Percentiles rank a stretch among this genome's conserved stretches.
phyloP scores from a whole-genome alignment of 2,797 vertebrate species.

The Rhinichthys osculus region DNA sequence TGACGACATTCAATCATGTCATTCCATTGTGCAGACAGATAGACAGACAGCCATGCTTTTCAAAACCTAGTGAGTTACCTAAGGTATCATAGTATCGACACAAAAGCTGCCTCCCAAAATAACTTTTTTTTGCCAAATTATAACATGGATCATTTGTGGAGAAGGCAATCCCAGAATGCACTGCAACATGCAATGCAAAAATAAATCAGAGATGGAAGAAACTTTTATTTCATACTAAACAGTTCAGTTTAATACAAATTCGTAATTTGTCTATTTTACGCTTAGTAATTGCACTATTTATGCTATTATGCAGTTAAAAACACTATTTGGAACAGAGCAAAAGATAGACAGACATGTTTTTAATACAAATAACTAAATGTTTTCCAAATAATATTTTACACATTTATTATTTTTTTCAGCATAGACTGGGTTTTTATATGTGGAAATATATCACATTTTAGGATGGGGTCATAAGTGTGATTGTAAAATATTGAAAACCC shows the following conservation, averaged over 20 bases:
- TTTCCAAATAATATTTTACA: not conserved
- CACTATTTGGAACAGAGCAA: not conserved
- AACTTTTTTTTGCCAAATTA: not conserved
- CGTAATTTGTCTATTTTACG: not conserved
- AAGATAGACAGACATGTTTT: not conserved
- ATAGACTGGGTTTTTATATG: not conserved
- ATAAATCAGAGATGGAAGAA: not conserved
- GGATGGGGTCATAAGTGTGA: not conserved
- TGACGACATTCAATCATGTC: conserved; percentile 11
- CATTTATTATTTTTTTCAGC: not conserved
- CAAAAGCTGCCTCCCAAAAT: not conserved
- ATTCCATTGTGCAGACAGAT: conserved; percentile 24
- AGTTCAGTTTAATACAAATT: not conserved
- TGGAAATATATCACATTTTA: not conserved
- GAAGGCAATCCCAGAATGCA: not conserved
- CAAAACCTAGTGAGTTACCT: not conserved
- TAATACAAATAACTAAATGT: not conserved
- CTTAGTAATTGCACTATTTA: not conserved
- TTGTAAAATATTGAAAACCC: not conserved
- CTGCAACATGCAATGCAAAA: not conserved
- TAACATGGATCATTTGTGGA: not conserved
- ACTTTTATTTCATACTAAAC: not conserved
- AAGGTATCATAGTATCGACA: not conserved
- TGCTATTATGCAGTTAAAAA: not conserved
- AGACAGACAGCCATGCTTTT: not conserved